Evolutionary conservation across 2,888 invertebrate genomes (phyloP), one percentile per base, ranked within the genome.

Genomic region (Eutolmus rufibarbis): DNA sequence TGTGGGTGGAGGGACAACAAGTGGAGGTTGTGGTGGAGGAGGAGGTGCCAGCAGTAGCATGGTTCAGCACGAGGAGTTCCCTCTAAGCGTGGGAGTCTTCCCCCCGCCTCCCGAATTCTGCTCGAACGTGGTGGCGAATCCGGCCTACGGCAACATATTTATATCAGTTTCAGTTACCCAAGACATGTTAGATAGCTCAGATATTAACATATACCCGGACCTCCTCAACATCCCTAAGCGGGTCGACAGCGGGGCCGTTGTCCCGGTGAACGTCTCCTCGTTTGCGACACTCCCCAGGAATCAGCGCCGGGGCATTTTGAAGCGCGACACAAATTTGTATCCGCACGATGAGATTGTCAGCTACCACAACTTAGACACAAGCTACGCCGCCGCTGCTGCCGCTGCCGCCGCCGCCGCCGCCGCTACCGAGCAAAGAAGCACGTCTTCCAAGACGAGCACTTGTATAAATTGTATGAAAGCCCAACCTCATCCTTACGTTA

Each of bases 151-250:
- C 43, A 97, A 97, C 91, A 97, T 97, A 90, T 97, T 97, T 93
- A 97, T 97, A 92, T 97, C 97, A 89, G 97, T 97, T 82, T 95
- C 95, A 12, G 94, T 96, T 90, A 95, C 95, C 88, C 96, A 96
- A 92, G 96, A 97, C 89, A 94, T 95, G 90, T 90, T 93, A 66
- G 93, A 93, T 87, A 94, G 94, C 46, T 93, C 94, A 89, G 94
- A 94, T 90, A 93, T 94, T 79, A 95, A 95, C 88, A 95, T 96
- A 91, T 97, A 96, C 92, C 97, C 97, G 74, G 97, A 97, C 92
- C 93, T 97, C 88, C 93, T 97, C 89, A 96, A 96, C 91, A 95
- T 96, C 89, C 95, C 96, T 86, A 94, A 94, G 90, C 93, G 94
- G 86, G 91, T 93, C 89, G 92, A 93, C 89, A 92, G 92, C 43